phyloP scores from a whole-genome alignment of 2,888 invertebrate species.

The Blomia tropicalis region DNA sequence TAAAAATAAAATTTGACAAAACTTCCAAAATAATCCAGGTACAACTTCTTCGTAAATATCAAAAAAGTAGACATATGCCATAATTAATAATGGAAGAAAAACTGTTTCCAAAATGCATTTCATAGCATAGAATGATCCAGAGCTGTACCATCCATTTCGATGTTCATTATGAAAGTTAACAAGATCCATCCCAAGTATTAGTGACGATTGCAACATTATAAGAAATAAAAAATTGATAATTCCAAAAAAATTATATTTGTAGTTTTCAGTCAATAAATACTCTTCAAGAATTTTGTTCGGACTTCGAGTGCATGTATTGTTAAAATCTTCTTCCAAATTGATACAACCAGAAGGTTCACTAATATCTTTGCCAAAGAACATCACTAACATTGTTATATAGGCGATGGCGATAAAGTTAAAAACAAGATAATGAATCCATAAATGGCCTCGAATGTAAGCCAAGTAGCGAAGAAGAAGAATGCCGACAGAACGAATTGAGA shows the following conservation, averaged over 20 bases:
- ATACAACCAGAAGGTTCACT: constrained; percentile 1
- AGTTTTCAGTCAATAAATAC: not conserved
- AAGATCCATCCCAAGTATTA: constrained; percentile 8
- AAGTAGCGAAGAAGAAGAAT: constrained; percentile 17
- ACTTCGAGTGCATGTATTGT: constrained; percentile 5
- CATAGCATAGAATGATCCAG: not conserved
- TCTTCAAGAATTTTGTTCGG: constrained; percentile 2
- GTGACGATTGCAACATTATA: constrained; percentile 7
- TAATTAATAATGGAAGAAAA: not conserved
- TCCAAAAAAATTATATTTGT: constrained; percentile 10
- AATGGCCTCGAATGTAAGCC: constrained; percentile 13
- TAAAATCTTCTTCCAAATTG: not conserved
- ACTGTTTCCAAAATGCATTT: constrained; percentile 10
- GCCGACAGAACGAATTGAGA: constrained; percentile 1
- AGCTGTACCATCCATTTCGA: constrained; percentile 20
- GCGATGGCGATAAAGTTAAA: not conserved
- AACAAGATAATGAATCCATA: constrained; percentile 12
- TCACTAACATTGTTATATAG: not conserved
- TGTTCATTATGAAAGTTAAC: constrained; percentile 21
- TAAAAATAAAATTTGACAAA: not conserved
- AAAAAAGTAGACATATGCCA: not conserved
- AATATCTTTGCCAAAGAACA: constrained; percentile 7
- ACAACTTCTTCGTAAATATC: not conserved
- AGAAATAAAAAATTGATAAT: constrained; percentile 12
- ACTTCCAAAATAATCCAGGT: constrained; percentile 2